These are phyloP conservation scores for Trissolcus brochymenae DNA, from an alignment of 2,888 invertebrate genomes.

Conservation along the genomic window DNA sequence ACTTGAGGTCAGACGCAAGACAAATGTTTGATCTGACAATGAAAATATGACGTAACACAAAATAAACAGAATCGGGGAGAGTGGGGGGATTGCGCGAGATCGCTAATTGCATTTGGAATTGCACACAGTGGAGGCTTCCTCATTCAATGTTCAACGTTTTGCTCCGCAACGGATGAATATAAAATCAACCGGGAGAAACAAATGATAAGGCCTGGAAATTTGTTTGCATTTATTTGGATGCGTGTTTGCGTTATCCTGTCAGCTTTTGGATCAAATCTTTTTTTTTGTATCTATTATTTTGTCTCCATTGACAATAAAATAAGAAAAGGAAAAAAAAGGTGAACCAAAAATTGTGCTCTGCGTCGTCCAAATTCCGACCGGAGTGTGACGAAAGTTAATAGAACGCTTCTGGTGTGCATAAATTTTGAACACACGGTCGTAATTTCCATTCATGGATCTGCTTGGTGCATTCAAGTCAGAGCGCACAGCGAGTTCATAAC, in stretches of 20 bases:
- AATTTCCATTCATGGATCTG: slow-evolving; percentile 53
- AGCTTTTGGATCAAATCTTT: slow-evolving; percentile 21
- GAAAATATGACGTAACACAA: no score
- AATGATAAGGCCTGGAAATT: slow-evolving; percentile 29
- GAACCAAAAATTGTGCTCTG: slow-evolving; percentile 21
- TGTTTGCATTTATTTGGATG: slow-evolving; percentile 53
- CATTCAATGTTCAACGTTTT: no score
- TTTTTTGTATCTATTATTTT: no score
- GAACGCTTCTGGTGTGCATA: slow-evolving; percentile 37
- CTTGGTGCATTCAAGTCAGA: slow-evolving; percentile 49
- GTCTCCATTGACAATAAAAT: no score
- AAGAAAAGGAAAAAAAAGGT: not conserved
- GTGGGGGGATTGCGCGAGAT: no score
- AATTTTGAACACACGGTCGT: slow-evolving; percentile 54
- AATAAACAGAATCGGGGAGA: no score
- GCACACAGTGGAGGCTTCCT: no score
- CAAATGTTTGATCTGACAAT: no score
- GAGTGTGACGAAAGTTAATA: not conserved
- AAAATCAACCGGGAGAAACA: not conserved
- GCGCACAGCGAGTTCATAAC: slow-evolving; percentile 52
- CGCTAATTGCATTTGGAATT: no score
- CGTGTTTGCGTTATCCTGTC: slow-evolving; percentile 39
- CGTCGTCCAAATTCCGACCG: slow-evolving; percentile 29
- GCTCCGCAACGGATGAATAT: no score
- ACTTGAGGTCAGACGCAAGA: no score